A percentile compares a stretch with the other conserved stretches of the same genome.
These are phyloP conservation scores for Thumatha senex DNA, from an alignment of 2,888 invertebrate species.

Conservation along the genomic window DNA sequence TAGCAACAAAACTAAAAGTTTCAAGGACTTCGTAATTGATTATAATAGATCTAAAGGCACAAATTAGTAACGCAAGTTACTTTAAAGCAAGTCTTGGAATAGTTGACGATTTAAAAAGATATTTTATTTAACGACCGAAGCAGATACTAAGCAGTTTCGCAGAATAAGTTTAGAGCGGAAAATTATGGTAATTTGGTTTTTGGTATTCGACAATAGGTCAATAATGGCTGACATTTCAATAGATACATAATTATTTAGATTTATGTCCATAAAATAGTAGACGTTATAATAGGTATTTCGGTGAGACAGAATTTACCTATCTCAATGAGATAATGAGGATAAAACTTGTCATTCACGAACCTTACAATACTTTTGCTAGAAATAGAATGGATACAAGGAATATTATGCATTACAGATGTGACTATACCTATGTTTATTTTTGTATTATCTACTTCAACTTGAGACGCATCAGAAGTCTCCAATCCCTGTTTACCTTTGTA, in stretches of 20 bases:
- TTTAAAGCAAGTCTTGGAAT: slow-evolving; percentile 29
- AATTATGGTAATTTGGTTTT: slow-evolving; percentile 63
- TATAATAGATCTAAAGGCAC: slow-evolving; percentile 16
- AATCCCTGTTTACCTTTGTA: slow-evolving; percentile 58
- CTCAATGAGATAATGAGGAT: too few relatives aligned
- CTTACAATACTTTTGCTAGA: too few relatives aligned
- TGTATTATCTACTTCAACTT: not conserved
- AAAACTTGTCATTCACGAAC: too few relatives aligned
- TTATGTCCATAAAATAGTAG: too few relatives aligned
- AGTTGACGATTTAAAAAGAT: slow-evolving; percentile 42
- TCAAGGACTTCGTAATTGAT: slow-evolving; percentile 15
- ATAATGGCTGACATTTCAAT: too few relatives aligned
- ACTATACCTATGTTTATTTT: not conserved
- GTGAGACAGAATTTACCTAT: not conserved
- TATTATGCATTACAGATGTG: too few relatives aligned
- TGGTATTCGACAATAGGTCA: slow-evolving; percentile 38
- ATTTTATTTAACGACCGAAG: slow-evolving; percentile 54
- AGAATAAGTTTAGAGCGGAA: slow-evolving; percentile 58
- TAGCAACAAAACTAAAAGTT: slow-evolving; percentile 12
- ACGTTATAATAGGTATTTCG: too few relatives aligned
- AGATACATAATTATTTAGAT: too few relatives aligned
- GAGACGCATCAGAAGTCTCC: slow-evolving; percentile 55
- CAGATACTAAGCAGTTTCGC: slow-evolving; percentile 51
- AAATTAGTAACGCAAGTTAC: slow-evolving; percentile 32
- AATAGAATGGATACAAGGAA: too few relatives aligned